Evolutionary conservation across 2,888 invertebrate species (phyloP), one percentile per base, ranked within the genome.

Genomic region (Shargacucullia verbasci): DNA sequence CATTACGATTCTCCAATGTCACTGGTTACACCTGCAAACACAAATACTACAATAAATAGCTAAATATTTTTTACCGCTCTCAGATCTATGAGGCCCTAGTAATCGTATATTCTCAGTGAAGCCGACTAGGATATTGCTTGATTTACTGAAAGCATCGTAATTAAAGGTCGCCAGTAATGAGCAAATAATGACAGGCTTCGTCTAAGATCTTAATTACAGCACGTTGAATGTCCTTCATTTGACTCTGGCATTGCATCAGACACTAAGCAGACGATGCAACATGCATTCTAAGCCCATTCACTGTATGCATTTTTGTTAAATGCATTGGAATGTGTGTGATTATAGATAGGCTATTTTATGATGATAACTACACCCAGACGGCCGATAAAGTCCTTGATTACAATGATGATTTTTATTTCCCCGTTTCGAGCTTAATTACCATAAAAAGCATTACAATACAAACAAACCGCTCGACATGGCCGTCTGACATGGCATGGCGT

Each of bases 371-470:
- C 20, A 3, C 20, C 43, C 20, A 59, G 38, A 60, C 12, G 27
- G 6, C 9, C 34, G 49, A 38, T 61, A 27, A 43, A 61, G 14
- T 38, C 49, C 10, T 15, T 47, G 38, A 55, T 47, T 35, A 47
- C 56, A 49, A 29, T 40, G 57, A 9, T 31, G 56, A 34, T 39
- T 14, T 57, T 60, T 45, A 59, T 68, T 68, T 59, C 47, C 39
- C 25, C 33, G 44, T 68, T 57, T 49, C 34, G 29, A 40, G 31
- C 25, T 29, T 62, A 65, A 68, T 71, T 59, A 71, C 49, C 62
- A 61, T 74, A 68, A 64, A 53, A 62, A 49, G 53, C 13, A 68
- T 63, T 43, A 74, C 47, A 68, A 66, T 38, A 57, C 13, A 14
- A 50, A 53, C 64, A 60, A 47, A 47, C 40, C 37, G 44, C 46